phyloP scores from a whole-genome alignment of 2,113 vertebrate species.

The Paratilapia polleni region DNA sequence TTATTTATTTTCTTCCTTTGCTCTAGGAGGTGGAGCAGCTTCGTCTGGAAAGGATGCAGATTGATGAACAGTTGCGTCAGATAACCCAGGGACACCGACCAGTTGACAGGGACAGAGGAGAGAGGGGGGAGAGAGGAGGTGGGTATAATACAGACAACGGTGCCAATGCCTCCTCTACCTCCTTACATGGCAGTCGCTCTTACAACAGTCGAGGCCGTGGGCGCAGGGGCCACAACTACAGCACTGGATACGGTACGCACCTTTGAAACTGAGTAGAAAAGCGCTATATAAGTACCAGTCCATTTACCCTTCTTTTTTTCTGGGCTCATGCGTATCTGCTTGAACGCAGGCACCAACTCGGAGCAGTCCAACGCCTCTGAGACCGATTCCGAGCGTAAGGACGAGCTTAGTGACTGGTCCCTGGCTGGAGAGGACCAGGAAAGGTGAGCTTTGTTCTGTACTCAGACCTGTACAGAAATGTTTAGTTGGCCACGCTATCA shows the following conservation, averaged over 20 bases:
- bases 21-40: constrained; percentile 96
- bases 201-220: constrained; percentile 94
- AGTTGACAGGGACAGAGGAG: constrained; percentile 80
- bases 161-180: constrained; percentile 81
- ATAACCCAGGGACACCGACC: constrained; percentile 94
- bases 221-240: constrained; percentile 91
- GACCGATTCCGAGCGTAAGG: constrained; percentile 95
- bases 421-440: constrained; percentile 90
- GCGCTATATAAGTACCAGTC: too few species aligned
- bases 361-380: constrained; percentile 97
- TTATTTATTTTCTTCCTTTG: not conserved
- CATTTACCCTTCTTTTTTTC: not conserved
- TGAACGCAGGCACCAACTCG: constrained; percentile 90
- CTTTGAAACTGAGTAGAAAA: too few species aligned
- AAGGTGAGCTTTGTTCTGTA: constrained; percentile 30
- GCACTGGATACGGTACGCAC: constrained; percentile 89
- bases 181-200: constrained; percentile 88
- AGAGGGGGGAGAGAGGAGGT: constrained; percentile 77
- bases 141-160: constrained; percentile 88
- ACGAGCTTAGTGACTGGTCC: constrained; percentile 98
- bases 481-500: not conserved
- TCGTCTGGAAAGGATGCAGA: constrained; percentile 95
- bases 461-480: not conserved
- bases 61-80: constrained; percentile 96
- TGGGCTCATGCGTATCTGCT: not conserved